These are phyloP conservation scores for Coryphaenoides rupestris DNA, from an alignment of 2,113 vertebrate species.

Conservation along the genomic window DNA sequence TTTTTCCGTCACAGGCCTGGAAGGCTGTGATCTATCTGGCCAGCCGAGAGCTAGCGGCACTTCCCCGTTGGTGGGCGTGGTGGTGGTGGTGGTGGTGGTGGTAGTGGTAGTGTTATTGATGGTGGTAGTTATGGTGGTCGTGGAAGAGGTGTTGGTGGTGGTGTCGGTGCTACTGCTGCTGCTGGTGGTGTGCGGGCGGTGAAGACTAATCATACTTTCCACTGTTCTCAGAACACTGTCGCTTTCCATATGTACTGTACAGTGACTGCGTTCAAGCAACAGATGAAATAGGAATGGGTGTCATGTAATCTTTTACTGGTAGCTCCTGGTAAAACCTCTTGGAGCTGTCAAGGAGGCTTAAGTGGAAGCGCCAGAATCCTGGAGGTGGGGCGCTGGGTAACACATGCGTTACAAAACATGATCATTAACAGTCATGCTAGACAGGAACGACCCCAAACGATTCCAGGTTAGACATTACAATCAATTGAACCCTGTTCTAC, in stretches of 20 bases:
- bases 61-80: no score
- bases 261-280: neutral
- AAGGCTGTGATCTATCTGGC: no score
- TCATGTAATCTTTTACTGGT: no score
- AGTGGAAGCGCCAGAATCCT: neutral
- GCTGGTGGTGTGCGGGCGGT: neutral
- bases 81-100: neutral
- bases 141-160: no score
- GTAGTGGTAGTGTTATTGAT: neutral
- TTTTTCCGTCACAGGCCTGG: no score
- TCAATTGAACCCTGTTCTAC: no score
- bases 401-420: neutral
- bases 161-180: no score
- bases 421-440: neutral
- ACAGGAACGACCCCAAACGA: neutral
- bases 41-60: no score
- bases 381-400: neutral
- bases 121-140: neutral
- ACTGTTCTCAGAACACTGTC: slow-evolving; percentile 21
- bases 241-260: neutral
- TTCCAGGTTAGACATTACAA: neutral
- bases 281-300: no score
- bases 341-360: neutral
- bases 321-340: neutral
- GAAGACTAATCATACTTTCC: slow-evolving; percentile 15